Evolutionary conservation across 2,113 vertebrate genomes (phyloP), one percentile per base, ranked within the genome.

Genomic region (Dinomys branickii): DNA sequence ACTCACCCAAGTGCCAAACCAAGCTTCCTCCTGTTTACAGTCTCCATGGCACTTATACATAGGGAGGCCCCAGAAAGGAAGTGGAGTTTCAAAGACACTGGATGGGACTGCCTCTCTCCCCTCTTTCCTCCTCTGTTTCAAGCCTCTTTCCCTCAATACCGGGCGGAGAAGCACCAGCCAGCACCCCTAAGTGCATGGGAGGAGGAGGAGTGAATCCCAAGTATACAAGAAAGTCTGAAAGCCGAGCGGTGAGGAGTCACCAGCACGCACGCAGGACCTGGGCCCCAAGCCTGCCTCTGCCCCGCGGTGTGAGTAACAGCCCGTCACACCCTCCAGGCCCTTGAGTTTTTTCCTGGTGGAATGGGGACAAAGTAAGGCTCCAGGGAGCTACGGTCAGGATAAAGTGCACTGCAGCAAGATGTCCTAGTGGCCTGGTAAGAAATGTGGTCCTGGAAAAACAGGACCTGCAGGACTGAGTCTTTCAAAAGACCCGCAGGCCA

Each of bases 11-110:
- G 80, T 84, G 92, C 96, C 97, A 98, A 96, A 47, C 63, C 90
- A 93, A 91, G 85, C 94, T 95, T 85, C 58, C 50, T 19, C 0
- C 97, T 97, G 88, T 97, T 96, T 97, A 94, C 71, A 65, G 88
- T 93, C 92, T 96, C 69, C 85, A 73, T 82, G 88, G 82, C 83
- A 95, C 95, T 85, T 97, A 97, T 92, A 97, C 96, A 96, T 85
- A 96, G 96, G 26, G 47, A 95, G 73, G 92, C 44, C 87, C 81
- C 63, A 38, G 85, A 78, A 83, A 96, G 85, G 96, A 92, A 95
- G 95, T 1, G 52, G 56, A 85, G n/a, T 86, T 90, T 90, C 71
- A 89, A 94, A 88, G 82, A 71, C 86, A 63, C 12, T 93, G 56
- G 44, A 44, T 26, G 56, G 7, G 3, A 20, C 7, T 0, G 13